Conservation (phyloP, 1,140 invertebrate genomes). For the Lepidostoma basale region DNA sequence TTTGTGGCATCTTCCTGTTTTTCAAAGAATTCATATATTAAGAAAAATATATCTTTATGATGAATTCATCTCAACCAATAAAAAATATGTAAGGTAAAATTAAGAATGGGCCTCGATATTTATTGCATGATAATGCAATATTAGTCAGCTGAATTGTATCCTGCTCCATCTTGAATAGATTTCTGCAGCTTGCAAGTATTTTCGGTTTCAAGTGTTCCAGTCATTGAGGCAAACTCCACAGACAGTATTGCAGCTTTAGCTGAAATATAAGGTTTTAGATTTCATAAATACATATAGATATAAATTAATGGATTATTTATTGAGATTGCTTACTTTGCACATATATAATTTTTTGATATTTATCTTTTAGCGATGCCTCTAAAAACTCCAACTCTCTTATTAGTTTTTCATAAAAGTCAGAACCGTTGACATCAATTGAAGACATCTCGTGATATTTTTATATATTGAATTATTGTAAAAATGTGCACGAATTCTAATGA, state of each 20-base stretch:
- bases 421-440: not conserved
- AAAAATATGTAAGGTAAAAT: too few species aligned
- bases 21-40: too few species aligned
- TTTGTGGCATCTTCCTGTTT: too few species aligned
- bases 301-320: not conserved
- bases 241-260: slow-evolving; percentile 1
- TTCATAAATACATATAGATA: not conserved
- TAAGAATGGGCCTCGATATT: too few species aligned
- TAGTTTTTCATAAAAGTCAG: slow-evolving; percentile 3
- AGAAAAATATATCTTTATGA: too few species aligned
- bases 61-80: too few species aligned
- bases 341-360: not conserved
- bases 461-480: too few species aligned
- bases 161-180: slow-evolving; percentile 6
- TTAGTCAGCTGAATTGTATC: too few species aligned
- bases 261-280: not conserved
- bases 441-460: too few species aligned
- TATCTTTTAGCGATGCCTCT: not conserved
- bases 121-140: too few species aligned
- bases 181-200: not conserved
- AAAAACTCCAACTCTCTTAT: not conserved
- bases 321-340: not conserved
- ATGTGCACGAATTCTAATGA: too few species aligned
- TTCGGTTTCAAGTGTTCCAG: not conserved
- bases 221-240: slow-evolving; percentile 3